Evolutionary conservation across 2,797 vertebrate species (phyloP).

Genomic region (Bradypodion pumilum): DNA sequence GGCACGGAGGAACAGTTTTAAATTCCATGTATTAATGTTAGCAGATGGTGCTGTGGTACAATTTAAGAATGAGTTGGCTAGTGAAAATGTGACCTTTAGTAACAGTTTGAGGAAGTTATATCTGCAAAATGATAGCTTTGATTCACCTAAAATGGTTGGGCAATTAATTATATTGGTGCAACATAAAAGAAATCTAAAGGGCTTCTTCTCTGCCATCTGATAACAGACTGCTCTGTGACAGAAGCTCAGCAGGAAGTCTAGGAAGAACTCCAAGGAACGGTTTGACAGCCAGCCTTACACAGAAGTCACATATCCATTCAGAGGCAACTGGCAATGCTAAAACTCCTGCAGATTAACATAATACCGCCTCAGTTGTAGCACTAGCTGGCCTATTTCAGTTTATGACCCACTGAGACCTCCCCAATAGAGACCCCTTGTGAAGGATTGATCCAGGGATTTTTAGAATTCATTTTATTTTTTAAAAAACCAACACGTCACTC

Average conservation of each 20-base stretch:
- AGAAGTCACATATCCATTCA: background rate
- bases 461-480: no score
- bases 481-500: no score
- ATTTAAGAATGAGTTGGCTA: constrained; percentile 19
- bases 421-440: no score
- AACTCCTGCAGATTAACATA: background rate
- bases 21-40: constrained; percentile 32
- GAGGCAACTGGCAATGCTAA: background rate
- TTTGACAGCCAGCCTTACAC: background rate
- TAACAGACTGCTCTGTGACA: constrained; percentile 33
- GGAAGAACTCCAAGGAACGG: constrained; percentile 4
- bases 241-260: constrained; percentile 17
- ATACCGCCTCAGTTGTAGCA: background rate
- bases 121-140: constrained; percentile 4
- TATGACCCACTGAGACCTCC: background rate
- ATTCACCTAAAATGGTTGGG: constrained; percentile 29
- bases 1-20: constrained; percentile 18
- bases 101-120: constrained; percentile 29
- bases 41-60: constrained; percentile 18
- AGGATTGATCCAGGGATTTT: no score
- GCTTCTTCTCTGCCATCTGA: constrained; percentile 40
- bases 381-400: background rate
- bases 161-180: constrained; percentile 23
- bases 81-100: background rate
- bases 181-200: constrained; percentile 35